Base-by-base conservation (phyloP, 2,797 vertebrate genomes). In the Catostomus latipinnis region DNA sequence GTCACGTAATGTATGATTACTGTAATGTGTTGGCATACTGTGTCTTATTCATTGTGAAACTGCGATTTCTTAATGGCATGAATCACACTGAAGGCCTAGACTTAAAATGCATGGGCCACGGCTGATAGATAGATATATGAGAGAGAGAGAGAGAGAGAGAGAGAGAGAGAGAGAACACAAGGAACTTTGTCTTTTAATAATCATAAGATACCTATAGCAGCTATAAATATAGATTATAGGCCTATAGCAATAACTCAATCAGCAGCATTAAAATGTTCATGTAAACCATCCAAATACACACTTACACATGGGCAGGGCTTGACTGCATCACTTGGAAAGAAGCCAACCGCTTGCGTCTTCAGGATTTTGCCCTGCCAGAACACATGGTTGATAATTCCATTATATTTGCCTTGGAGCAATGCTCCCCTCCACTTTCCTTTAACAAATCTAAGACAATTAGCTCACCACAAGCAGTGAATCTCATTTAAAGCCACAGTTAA, bases 291-390 rank as follows among this genome's bases (percentile, higher is more conserved):
- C 6, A 16, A 63, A 62, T 73, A 88, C 69, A 3, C 79, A 93
- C 97, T 96, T 94, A 98, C 97, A 89, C 96, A 98, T 9, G 96
- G 97, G 71, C 93, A 95, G 1, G 97, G 97, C 88, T 96, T 96
- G 81, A 99, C 97, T 43, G 95, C 93, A 46, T 98, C 94, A 81
- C 97, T 98, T 70, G 97, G 97, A 88, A 99, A 99, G 92, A 96
- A 98, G 90, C 97, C 96, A 88, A 96, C 91, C 83, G 98, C 96
- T 88, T 95, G 95, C n/a, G 95, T 96, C 62, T 93, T 90, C 90
- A 96, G 90, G 90, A 96, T 96, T 92, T 93, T 95, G 82, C 97
- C 97, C 97, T 99, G 92, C 81, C 89, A 93, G 72, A 4, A 66
- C 49, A 60, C 89, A 92, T 76, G 74, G 71, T 83, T 88, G 85